Conservation (phyloP, 2,113 vertebrate genomes). For the Pseudopipra pipra region DNA sequence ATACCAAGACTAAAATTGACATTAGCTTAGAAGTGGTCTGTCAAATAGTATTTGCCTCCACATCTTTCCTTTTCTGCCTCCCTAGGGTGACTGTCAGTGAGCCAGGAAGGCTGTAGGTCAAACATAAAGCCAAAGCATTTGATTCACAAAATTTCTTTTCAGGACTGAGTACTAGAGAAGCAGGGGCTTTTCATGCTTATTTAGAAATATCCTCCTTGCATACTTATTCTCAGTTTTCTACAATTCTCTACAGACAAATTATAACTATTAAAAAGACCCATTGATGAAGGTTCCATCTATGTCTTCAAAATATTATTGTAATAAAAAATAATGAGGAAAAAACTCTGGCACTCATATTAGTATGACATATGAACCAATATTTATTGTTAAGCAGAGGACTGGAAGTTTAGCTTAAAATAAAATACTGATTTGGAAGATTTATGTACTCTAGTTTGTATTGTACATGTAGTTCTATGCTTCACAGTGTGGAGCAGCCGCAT, state of each 20-base stretch:
- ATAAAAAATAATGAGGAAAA: background rate
- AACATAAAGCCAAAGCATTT: background rate
- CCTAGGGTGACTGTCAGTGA: background rate
- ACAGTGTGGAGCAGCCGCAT: background rate
- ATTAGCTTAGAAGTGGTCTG: background rate
- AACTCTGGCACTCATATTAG: background rate
- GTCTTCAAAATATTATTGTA: background rate
- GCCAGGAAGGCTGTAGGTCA: background rate
- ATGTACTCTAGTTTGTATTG: background rate
- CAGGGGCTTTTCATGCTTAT: background rate
- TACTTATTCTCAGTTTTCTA: background rate
- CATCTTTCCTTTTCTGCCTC: background rate
- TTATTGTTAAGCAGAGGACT: background rate
- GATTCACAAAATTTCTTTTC: background rate
- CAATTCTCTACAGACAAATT: background rate
- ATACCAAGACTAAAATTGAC: background rate
- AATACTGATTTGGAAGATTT: background rate
- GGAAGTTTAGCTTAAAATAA: background rate
- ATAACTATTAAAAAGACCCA: background rate
- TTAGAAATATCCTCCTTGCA: background rate
- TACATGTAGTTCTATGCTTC: background rate
- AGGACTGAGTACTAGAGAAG: background rate
- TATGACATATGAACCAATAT: background rate
- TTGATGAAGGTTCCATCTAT: background rate
- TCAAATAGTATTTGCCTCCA: background rate